These are phyloP conservation scores for Zelostemma sp. DNA, from an alignment of 1,140 invertebrate species.

Conservation along the genomic window DNA sequence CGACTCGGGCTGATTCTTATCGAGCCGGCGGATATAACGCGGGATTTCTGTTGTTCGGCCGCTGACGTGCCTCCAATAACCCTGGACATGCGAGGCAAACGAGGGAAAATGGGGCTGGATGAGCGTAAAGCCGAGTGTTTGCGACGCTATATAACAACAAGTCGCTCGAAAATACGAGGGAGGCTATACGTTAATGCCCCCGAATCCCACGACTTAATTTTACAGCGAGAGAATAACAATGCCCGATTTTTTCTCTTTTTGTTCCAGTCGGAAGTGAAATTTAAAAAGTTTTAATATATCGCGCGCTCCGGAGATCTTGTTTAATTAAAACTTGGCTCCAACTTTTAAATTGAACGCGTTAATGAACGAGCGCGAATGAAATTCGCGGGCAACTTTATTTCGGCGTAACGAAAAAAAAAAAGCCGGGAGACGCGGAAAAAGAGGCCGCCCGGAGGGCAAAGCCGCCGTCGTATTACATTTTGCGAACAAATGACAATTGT, in stretches of 20 bases:
- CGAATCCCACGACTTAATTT: too few relatives aligned
- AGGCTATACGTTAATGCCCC: too few relatives aligned
- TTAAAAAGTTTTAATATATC: conserved; percentile 51
- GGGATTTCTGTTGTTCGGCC: conserved; percentile 12
- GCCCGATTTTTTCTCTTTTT: too few relatives aligned
- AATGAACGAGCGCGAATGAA: conserved; percentile 50
- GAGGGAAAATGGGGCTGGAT: conserved; percentile 6
- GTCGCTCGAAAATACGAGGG: neutral
- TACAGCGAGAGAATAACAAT: conserved; percentile 8
- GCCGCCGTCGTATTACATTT: conserved; percentile 40
- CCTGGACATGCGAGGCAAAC: conserved; percentile 21
- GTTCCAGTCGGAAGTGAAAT: conserved; percentile 46
- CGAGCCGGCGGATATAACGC: conserved; percentile 15
- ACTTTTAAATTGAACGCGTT: conserved; percentile 53
- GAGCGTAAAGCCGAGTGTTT: neutral
- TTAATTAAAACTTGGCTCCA: conserved; percentile 50
- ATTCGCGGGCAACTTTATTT: conserved; percentile 49
- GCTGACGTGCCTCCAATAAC: conserved; percentile 23
- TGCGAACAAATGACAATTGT: conserved; percentile 53
- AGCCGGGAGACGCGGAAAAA: conserved; percentile 14
- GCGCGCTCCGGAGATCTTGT: conserved; percentile 45
- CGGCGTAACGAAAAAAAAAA: conserved; percentile 27
- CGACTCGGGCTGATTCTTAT: conserved; percentile 50
- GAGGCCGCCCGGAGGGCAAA: conserved; percentile 12
- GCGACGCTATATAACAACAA: neutral